Percentiles rank a stretch among this genome's conserved stretches.
Conservation (phyloP, 2,888 invertebrate species). For the Heliconius hortense region DNA sequence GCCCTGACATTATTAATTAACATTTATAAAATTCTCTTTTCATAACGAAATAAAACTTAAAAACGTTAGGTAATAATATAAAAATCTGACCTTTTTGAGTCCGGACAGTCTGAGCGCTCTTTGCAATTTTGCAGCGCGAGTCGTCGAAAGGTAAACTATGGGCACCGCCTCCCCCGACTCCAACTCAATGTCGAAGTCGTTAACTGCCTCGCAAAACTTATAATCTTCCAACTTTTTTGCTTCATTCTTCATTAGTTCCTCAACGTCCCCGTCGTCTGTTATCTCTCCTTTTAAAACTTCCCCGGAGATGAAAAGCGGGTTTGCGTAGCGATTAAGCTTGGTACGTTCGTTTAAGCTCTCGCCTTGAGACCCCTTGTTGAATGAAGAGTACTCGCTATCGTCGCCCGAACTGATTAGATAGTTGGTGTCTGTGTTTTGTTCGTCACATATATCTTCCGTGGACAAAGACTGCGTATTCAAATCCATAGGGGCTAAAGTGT, state of each 20-base stretch:
- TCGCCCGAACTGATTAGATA: conserved; percentile 67
- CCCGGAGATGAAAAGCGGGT: conserved; percentile 67
- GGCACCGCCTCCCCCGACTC: conserved; percentile 70
- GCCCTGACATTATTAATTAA: conserved; percentile 27
- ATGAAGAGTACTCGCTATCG: conserved; percentile 51
- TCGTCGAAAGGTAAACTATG: conserved; percentile 76
- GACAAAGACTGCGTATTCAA: conserved; percentile 53
- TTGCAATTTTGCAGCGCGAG: conserved; percentile 78
- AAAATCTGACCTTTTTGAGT: conserved; percentile 78
- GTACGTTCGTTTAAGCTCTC: conserved; percentile 50
- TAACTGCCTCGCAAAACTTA: conserved; percentile 74
- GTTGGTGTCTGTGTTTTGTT: conserved; percentile 52
- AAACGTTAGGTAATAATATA: not conserved
- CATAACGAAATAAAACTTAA: conserved; percentile 8
- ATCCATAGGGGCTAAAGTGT: conserved; percentile 52
- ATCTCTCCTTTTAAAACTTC: conserved; percentile 68
- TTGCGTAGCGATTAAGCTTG: conserved; percentile 64
- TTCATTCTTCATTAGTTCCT: conserved; percentile 69
- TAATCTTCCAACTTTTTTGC: conserved; percentile 71
- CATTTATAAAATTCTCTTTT: conserved; percentile 28
- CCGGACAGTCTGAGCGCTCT: conserved; percentile 81
- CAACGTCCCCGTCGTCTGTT: conserved; percentile 60
- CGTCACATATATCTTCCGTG: conserved; percentile 56
- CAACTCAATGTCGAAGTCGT: conserved; percentile 75
- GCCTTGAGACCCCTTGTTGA: conserved; percentile 49